These are phyloP conservation scores for Peribatodes rhomboidaria DNA, from an alignment of 2,888 invertebrate genomes.

Conservation along the genomic window DNA sequence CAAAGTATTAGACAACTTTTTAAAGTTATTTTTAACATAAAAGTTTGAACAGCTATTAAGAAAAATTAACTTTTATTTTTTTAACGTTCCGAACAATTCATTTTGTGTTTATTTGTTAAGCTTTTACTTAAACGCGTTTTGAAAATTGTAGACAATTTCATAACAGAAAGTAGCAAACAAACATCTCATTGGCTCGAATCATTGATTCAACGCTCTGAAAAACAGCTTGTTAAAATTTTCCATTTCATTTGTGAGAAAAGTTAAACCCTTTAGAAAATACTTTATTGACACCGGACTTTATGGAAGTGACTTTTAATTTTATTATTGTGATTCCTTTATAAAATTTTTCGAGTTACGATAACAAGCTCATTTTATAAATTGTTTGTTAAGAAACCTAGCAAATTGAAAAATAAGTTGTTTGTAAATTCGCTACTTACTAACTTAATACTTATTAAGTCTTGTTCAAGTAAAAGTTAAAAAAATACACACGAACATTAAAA, in stretches of 20 bases:
- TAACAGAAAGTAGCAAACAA: conserved; percentile 58
- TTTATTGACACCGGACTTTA: conserved; percentile 28
- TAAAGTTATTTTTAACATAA: too few species aligned
- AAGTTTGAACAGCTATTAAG: too few species aligned
- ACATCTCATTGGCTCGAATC: conserved; percentile 72
- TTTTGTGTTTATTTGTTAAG: background rate
- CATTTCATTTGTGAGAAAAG: conserved; percentile 78
- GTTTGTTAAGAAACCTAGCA: too few species aligned
- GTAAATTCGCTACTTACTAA: too few species aligned
- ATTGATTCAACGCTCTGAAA: conserved; percentile 60
- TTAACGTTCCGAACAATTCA: background rate
- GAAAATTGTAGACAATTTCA: conserved; percentile 52
- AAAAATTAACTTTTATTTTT: background rate
- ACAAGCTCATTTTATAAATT: conserved; percentile 7
- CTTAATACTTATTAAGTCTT: too few species aligned
- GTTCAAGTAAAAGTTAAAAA: background rate
- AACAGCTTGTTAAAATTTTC: conserved; percentile 83
- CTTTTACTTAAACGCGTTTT: conserved; percentile 13
- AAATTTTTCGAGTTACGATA: background rate
- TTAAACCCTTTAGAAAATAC: conserved; percentile 72
- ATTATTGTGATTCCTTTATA: conserved; percentile 28
- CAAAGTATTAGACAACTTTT: too few species aligned
- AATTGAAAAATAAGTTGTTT: background rate
- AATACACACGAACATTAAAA: background rate
- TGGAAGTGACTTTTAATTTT: conserved; percentile 36